Conservation (phyloP, 2,888 invertebrate genomes). For the Drosophila helvetica region DNA sequence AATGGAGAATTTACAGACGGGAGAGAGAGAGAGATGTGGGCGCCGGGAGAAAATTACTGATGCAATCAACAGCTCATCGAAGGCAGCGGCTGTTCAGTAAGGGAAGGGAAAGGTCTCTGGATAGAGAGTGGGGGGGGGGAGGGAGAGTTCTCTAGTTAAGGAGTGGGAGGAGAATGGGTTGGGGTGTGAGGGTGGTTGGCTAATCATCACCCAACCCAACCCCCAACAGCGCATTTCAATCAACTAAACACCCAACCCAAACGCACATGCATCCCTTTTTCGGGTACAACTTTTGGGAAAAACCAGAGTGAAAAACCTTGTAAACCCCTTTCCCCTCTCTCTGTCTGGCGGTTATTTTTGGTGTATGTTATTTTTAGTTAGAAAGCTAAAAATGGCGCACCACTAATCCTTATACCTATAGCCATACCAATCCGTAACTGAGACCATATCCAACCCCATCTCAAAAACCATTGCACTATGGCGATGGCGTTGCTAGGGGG, state of each 20-base stretch:
- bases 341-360: conserved; percentile 49
- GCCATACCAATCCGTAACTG: conserved; percentile 23
- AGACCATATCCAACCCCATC: conserved; percentile 34
- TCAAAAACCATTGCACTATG: conserved; percentile 43
- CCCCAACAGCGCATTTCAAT: conserved; percentile 60
- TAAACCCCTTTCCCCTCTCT: conserved; percentile 59
- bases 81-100: conserved; percentile 67
- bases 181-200: conserved; percentile 40
- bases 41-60: conserved; percentile 47
- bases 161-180: not conserved
- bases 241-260: conserved; percentile 55
- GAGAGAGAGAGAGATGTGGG: conserved; percentile 52
- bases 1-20: conserved; percentile 11
- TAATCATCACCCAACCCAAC: conserved; percentile 49
- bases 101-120: conserved; percentile 39
- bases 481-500: conserved; percentile 49
- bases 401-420: conserved; percentile 15
- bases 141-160: not conserved
- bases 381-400: conserved; percentile 74
- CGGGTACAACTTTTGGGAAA: conserved; percentile 39
- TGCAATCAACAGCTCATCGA: conserved; percentile 68
- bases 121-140: too few relatives aligned
- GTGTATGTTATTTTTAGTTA: conserved; percentile 69
- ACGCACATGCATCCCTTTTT: not conserved
- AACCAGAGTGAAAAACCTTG: conserved; percentile 74